Conservation (phyloP, 2,113 vertebrate species). For the Aix galericulata region DNA sequence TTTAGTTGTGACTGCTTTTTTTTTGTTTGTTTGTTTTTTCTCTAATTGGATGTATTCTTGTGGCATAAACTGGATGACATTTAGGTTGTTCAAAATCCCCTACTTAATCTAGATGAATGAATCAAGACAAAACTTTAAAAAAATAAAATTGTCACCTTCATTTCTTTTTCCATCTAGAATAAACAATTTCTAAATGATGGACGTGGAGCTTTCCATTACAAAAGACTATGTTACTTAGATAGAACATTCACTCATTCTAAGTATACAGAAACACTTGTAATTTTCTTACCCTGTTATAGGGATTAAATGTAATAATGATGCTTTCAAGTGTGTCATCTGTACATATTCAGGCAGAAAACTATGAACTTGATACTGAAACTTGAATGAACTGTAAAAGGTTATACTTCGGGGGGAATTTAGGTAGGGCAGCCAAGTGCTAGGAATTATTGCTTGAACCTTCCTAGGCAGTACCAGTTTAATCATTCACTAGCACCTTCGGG, state of each 20-base stretch:
- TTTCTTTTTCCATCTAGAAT: not conserved
- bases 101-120: not conserved
- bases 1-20: not conserved
- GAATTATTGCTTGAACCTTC: not conserved
- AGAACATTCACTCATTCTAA: not conserved
- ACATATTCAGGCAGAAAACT: not conserved
- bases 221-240: not conserved
- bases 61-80: not conserved
- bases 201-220: not conserved
- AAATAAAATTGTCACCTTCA: not conserved
- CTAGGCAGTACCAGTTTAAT: not conserved
- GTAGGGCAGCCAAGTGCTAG: not conserved
- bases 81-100: not conserved
- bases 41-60: not conserved
- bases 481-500: not conserved
- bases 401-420: not conserved
- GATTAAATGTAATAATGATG: not conserved
- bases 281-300: not conserved
- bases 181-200: not conserved
- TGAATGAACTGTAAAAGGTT: not conserved
- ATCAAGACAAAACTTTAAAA: not conserved
- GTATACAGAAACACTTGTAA: not conserved
- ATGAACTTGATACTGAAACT: not conserved
- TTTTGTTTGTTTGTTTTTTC: not conserved
- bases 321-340: not conserved